phyloP scores from a whole-genome alignment of 2,113 vertebrate species.

The Alexandromys fortis region DNA sequence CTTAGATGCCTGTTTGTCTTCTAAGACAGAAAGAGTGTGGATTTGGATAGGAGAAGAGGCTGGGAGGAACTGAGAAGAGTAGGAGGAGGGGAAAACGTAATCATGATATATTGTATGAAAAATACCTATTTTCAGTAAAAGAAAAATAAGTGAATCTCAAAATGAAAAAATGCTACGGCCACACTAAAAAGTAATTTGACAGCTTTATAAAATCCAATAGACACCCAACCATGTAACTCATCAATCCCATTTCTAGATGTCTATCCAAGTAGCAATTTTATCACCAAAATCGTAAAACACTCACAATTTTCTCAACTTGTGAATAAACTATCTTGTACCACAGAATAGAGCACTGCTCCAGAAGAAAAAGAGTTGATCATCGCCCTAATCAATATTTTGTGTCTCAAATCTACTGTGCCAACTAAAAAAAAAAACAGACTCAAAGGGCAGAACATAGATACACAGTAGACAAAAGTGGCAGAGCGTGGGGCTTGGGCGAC shows the following conservation, averaged over 20 bases:
- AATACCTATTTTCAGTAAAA: neutral
- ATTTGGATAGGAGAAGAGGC: neutral
- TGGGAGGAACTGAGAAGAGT: neutral
- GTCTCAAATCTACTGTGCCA: neutral
- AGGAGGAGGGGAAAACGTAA: neutral
- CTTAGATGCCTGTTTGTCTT: neutral
- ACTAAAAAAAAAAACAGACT: slow-evolving; percentile 28
- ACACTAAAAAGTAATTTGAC: slow-evolving; percentile 38
- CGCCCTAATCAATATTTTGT: neutral
- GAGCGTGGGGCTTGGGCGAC: neutral
- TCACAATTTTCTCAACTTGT: too few relatives aligned
- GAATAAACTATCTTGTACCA: neutral
- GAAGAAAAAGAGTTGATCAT: neutral
- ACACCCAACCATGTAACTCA: neutral
- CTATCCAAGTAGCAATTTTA: neutral
- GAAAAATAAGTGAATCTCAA: neutral
- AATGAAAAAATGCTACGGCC: neutral
- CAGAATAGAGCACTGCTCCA: neutral
- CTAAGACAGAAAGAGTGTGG: neutral
- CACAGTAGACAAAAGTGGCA: neutral
- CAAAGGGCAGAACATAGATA: neutral
- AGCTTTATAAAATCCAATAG: slow-evolving; percentile 30
- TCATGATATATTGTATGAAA: neutral
- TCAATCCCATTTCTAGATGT: neutral
- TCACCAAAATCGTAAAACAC: too few relatives aligned